phyloP scores from a whole-genome alignment of 2,113 vertebrate species.

The Thunnus thynnus region DNA sequence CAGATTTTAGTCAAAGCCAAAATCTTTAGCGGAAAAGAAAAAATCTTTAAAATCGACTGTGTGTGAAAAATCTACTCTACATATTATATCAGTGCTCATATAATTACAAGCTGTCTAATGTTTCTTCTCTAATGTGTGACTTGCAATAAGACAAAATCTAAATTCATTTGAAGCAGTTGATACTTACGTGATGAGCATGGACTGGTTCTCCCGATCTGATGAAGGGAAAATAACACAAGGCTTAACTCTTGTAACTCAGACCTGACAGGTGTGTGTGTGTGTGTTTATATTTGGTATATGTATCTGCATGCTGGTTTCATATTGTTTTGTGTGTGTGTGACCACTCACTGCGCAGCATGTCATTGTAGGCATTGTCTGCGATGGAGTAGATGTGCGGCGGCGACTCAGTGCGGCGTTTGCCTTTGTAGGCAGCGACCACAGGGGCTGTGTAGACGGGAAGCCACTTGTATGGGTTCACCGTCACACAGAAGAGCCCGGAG shows the following conservation, averaged over 20 bases:
- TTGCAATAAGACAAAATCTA: neutral
- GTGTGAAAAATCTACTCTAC: constrained; percentile 2
- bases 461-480: constrained; percentile 97
- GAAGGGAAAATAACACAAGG: constrained; percentile 38
- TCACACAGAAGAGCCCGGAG: constrained; percentile 96
- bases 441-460: constrained; percentile 91
- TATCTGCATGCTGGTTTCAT: neutral
- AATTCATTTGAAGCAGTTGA: neutral
- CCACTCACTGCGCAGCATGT: constrained; percentile 94
- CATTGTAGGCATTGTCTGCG: constrained; percentile 93
- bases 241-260: neutral
- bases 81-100: neutral
- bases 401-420: constrained; percentile 90
- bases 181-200: constrained; percentile 98
- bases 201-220: constrained; percentile 96
- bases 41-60: constrained; percentile 22
- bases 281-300: neutral
- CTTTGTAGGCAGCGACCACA: constrained; percentile 92
- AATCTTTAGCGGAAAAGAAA: constrained; percentile 2
- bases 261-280: neutral
- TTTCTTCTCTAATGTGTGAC: constrained; percentile 3
- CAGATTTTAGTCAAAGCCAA: constrained; percentile 24
- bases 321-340: neutral
- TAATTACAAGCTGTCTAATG: constrained; percentile 1
- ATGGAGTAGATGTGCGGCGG: constrained; percentile 95